Base-by-base conservation (phyloP, 2,888 invertebrate species). In the Gasteruption jaculator region DNA sequence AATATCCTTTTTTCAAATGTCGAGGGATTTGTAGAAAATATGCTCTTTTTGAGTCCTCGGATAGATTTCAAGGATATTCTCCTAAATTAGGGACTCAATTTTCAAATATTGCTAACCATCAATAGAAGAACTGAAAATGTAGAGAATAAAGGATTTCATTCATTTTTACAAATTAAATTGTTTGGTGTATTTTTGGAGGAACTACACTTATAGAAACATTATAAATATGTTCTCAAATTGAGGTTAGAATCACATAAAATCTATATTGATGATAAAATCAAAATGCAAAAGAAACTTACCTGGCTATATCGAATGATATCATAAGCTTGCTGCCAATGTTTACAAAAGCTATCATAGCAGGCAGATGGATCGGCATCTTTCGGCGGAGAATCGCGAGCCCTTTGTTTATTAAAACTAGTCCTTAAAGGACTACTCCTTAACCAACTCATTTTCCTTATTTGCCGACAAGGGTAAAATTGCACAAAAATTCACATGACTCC, bases 311-410 rank as follows among this genome's bases (percentile, higher is more conserved):
- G 74, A 56, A 93, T 90, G 44, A 93, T 90, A 53, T 90, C 89
- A 59, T 82, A 74, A 2, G 88, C 89, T 69, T 94, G 93, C 61
- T 91, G 88, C 92, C 94, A 94, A 69, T 94, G 94, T 68, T 89
- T 89, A 68, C 86, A 85, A 73, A 93, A 93, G 61, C 92, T 92
- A 70, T 88, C 91, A 65, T 88, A 90, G 71, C 92, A 92, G 5
- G 93, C 93, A 38, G 87, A 85, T 0, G 91, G 88, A 73, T 91
- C 91, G 58, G 84, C 85, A 64, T 85, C 83, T 46, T 74, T 74
- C 6, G 82, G 80, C 4, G 82, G 79, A 7, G 83, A 81, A 57
- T 82, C 83, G 26, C 82, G 76, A 36, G 81, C 78, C 42, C 78
- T 71, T 59, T 79, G 79, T 57, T 80, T 73, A 41, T 76, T 76